Evolutionary conservation across 1,140 invertebrate species (phyloP), one percentile per base, ranked within the genome.

Genomic region (Littorina saxatilis): DNA sequence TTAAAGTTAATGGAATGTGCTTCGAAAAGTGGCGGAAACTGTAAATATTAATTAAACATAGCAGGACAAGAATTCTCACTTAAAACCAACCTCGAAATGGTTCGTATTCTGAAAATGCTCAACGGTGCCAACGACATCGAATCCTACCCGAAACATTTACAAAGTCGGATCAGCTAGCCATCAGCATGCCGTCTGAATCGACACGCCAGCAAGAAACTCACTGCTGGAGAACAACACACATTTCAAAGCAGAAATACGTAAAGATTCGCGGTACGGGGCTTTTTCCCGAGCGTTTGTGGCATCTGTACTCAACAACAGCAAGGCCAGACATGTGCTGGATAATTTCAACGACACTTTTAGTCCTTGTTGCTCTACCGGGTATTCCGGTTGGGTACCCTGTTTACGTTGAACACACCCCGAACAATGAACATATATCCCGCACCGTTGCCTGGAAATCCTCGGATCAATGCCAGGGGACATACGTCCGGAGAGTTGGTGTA

Each of bases 31-130:
- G 72, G 74, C 3, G 50, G 74, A 7, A 81, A 66, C n/a, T 91
- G 90, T 90, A 88, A 87, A 81, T 91, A 91, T 80, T 88, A 90
- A 73, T 87, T 91, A 1, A 91, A 91, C 76, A 66, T 91, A 29
- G 83, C 90, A 2, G 90, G 89, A 1, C 88, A 89, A 58, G 89
- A 91, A 78, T 90, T 91, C 58, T 88, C 90, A 27, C 77, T n/a
- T n/a, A n/a, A n/a, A n/a, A n/a, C n/a, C n/a, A n/a, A n/a, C n/a
- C n/a, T n/a, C n/a, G n/a, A n/a, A n/a, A n/a, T n/a, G n/a, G n/a
- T n/a, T n/a, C n/a, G n/a, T n/a, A n/a, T n/a, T n/a, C n/a, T n/a
- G n/a, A 74, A 86, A 73, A 63, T 74, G 29, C 75, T 88, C 15
- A 86, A 89, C 47, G 89, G 88, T 13, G 80, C 87, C 17, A 91